Conservation (phyloP, 2,113 vertebrate species). For the Platichthys flesus region DNA sequence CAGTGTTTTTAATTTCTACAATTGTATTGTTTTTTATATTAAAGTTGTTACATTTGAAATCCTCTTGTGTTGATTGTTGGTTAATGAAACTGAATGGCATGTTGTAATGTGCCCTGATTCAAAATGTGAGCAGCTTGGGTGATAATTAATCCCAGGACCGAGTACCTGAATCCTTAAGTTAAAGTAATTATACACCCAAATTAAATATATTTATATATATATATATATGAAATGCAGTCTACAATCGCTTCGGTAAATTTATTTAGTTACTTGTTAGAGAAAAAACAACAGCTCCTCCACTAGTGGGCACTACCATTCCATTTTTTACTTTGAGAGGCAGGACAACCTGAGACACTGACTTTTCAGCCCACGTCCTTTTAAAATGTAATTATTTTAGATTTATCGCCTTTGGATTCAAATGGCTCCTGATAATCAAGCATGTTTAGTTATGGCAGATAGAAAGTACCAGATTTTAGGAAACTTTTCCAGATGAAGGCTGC, state of each 20-base stretch:
- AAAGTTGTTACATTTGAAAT: no score
- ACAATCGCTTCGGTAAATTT: no score
- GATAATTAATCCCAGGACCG: no score
- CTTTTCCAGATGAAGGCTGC: neutral
- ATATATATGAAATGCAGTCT: no score
- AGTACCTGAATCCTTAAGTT: no score
- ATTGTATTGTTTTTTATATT: neutral
- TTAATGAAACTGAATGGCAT: no score
- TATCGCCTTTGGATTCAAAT: neutral
- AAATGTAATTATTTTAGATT: neutral
- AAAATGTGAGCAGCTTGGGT: no score
- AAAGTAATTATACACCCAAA: no score
- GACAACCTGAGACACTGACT: neutral
- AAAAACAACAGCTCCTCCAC: slow-evolving; percentile 24
- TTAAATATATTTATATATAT: no score
- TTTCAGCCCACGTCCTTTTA: neutral
- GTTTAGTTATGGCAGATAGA: neutral
- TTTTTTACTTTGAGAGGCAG: neutral
- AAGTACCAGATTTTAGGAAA: neutral
- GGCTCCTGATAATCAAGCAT: neutral
- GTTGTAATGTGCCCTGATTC: no score
- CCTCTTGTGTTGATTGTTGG: no score
- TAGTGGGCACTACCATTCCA: slow-evolving; percentile 35
- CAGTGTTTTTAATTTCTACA: neutral
- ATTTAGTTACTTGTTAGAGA: no score